These are phyloP conservation scores for Lucinisca nassula DNA, from an alignment of 2,888 invertebrate species.

Conservation along the genomic window DNA sequence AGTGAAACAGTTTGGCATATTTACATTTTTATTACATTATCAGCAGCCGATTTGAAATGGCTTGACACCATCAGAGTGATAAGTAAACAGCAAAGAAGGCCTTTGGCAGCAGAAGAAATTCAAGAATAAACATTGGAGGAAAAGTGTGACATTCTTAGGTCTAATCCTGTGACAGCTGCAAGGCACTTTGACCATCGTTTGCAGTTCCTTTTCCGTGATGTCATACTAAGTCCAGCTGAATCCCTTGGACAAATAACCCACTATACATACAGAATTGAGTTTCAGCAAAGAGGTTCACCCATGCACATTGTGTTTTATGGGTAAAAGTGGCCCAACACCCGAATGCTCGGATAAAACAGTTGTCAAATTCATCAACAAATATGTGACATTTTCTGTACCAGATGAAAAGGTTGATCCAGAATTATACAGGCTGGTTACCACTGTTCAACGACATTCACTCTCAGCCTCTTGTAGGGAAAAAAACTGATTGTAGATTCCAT, in stretches of 20 bases:
- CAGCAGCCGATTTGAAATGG: conserved; percentile 73
- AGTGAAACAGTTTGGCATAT: conserved; percentile 12
- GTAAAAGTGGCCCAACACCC: conserved; percentile 32
- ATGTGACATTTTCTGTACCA: conserved; percentile 32
- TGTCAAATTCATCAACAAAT: conserved; percentile 42
- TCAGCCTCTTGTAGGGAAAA: conserved; percentile 54
- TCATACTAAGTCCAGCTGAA: conserved; percentile 43
- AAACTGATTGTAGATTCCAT: conserved; percentile 40
- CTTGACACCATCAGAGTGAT: conserved; percentile 67
- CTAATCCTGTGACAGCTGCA: conserved; percentile 74
- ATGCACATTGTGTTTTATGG: conserved; percentile 60
- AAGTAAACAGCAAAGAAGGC: conserved; percentile 46
- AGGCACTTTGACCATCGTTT: conserved; percentile 73
- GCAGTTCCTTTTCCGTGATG: conserved; percentile 56
- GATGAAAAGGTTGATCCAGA: conserved; percentile 24
- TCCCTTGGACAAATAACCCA: conserved; percentile 46
- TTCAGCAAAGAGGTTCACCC: conserved; percentile 65
- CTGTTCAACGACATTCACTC: conserved; percentile 51
- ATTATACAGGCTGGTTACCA: conserved; percentile 27
- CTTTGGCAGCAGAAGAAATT: conserved; percentile 49
- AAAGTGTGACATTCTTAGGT: conserved; percentile 54
- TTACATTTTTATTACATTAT: conserved; percentile 28
- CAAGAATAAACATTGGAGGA: conserved; percentile 64
- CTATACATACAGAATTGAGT: conserved; percentile 57
- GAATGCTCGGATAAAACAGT: not conserved